Conservation (phyloP, 2,888 invertebrate species). For the Fragum sueziense region DNA sequence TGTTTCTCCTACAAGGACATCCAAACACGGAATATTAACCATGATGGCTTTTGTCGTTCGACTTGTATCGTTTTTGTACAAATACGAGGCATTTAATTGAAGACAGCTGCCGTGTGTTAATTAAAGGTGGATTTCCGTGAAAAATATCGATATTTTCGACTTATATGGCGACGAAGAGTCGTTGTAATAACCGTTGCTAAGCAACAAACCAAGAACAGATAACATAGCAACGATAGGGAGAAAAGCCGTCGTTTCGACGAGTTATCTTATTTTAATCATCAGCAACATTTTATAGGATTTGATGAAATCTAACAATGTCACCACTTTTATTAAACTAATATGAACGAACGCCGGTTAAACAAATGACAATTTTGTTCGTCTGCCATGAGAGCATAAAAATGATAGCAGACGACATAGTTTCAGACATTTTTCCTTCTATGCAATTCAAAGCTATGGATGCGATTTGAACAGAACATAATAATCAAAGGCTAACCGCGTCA, state of each 20-base stretch:
- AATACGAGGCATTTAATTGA: neutral
- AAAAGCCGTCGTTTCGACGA: neutral
- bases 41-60: neutral
- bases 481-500: too few relatives aligned
- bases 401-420: too few relatives aligned
- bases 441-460: too few relatives aligned
- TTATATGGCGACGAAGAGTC: neutral
- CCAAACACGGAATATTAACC: too few relatives aligned
- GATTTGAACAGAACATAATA: too few relatives aligned
- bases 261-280: neutral
- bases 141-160: neutral
- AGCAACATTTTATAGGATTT: neutral
- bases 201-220: conserved; percentile 5
- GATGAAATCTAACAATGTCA: neutral
- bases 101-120: neutral
- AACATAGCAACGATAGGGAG: neutral
- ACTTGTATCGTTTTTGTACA: too few relatives aligned
- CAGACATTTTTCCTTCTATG: too few relatives aligned
- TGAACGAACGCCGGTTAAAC: neutral
- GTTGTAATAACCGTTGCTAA: conserved; percentile 10
- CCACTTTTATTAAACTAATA: neutral
- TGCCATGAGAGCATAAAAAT: too few relatives aligned
- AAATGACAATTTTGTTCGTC: neutral
- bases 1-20: too few relatives aligned
- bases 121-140: neutral